Percentiles rank a stretch among this genome's conserved stretches.
phyloP scores from a whole-genome alignment of 2,797 vertebrate species.

The Monodelphis domestica region DNA sequence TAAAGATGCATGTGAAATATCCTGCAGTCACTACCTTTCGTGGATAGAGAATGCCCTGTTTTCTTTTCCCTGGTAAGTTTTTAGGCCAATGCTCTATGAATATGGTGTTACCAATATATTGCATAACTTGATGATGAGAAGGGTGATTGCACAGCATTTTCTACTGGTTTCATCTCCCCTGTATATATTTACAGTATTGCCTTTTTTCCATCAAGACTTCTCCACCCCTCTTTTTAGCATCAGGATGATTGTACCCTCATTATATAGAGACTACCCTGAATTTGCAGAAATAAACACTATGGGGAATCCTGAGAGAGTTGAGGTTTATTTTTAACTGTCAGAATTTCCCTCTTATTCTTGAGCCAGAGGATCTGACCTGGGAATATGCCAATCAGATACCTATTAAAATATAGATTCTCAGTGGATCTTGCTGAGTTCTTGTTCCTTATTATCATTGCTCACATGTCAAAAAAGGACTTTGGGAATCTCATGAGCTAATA shows the following conservation, averaged over 20 bases:
- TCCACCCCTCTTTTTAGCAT: background rate
- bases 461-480: background rate
- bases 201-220: background rate
- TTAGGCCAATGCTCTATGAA: background rate
- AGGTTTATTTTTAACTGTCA: constrained; percentile 38
- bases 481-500: constrained; percentile 31
- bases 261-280: constrained; percentile 28
- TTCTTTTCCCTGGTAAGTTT: background rate
- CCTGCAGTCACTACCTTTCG: background rate
- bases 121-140: background rate
- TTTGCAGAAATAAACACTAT: constrained; percentile 17
- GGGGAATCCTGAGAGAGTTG: background rate
- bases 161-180: background rate
- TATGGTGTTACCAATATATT: background rate
- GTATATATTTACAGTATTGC: constrained; percentile 34
- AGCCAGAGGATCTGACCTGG: constrained; percentile 54
- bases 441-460: constrained; percentile 40
- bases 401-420: constrained; percentile 59
- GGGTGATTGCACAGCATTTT: constrained; percentile 4
- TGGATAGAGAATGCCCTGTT: background rate
- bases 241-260: constrained; percentile 56
- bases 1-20: background rate
- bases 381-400: constrained; percentile 60
- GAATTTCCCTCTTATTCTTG: constrained; percentile 54
- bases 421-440: constrained; percentile 58